Base-by-base conservation (phyloP, 2,113 vertebrate species). In the Prunella fulvescens region DNA sequence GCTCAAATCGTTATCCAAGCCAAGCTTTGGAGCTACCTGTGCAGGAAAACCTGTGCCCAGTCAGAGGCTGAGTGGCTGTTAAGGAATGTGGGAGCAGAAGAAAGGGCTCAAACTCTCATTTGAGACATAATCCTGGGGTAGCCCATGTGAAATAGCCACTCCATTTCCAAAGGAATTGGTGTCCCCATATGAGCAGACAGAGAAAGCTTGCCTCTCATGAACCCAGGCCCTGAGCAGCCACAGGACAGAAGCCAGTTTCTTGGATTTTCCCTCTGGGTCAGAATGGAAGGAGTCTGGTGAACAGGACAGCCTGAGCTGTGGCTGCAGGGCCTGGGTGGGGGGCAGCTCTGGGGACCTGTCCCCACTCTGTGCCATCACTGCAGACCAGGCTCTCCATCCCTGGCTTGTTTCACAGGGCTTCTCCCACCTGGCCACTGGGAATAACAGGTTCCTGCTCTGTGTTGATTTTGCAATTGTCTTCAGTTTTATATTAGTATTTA, bases 401-500 rank as follows among this genome's bases (percentile, higher is more conserved):
- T 54, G 29, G 17, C 57, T 26, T 16, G 10, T 35, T 80, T 26
- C 69, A 47, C 48, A 8, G 14, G 64, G 24, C 44, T 64, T 0
- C 0, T 58, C 74, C 67, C 39, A 45, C 51, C 16, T 67, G n/a
- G n/a, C 57, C 64, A 6, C 39, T 33, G 81, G 7, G 8, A 71
- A 6, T 12, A 70, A 47, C 24, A 73, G 47, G 20, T 67, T 91
- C 61, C 39, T 19, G 3, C 31, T 54, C 71, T 56, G 3, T 47
- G 19, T n/a, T 51, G 48, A n/a, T 76, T 96, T 92, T 72, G 13
- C 64, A 86, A 22, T 92, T 94, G 86, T 81, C 78, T 81, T 70
- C 91, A 81, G 79, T 81, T 95, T 81, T 86, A 79, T 79, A 73
- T 61, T 72, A 74, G 76, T 82, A 81, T 84, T 93, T 90, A 93